Percentiles rank a stretch among this genome's conserved stretches.
phyloP scores from a whole-genome alignment of 2,797 vertebrate genomes.

The Manis pentadactyla region DNA sequence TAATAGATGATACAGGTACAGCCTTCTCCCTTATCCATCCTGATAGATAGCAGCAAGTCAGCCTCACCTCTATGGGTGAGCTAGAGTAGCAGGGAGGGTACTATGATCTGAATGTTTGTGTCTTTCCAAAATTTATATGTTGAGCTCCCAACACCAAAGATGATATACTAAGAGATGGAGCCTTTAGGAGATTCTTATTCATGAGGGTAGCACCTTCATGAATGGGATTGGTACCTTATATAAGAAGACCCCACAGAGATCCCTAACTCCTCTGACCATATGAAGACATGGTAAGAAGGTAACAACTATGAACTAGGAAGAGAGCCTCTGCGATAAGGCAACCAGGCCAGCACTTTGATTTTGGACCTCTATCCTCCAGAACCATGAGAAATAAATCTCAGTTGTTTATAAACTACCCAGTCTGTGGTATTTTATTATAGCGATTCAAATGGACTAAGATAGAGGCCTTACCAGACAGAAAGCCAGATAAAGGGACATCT shows the following conservation, averaged over 20 bases:
- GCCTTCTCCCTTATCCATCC: constrained; percentile 82
- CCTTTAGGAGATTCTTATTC: not conserved
- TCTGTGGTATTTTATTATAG: not conserved
- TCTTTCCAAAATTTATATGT: not conserved
- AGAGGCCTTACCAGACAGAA: not conserved
- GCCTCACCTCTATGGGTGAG: constrained; percentile 81
- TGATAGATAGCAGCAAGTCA: constrained; percentile 84
- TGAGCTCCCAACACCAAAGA: not conserved
- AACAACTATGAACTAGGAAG: not conserved
- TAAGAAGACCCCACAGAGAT: not conserved
- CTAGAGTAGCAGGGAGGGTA: not conserved
- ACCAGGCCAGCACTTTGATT: not conserved
- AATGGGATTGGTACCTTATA: not conserved
- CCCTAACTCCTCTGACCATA: not conserved
- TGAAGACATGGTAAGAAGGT: not conserved
- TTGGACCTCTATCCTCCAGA: not conserved
- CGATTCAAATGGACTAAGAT: not conserved
- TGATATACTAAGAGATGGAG: not conserved
- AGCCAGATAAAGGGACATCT: not conserved
- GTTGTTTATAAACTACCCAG: not conserved
- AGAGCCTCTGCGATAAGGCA: not conserved
- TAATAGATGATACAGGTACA: constrained; percentile 88
- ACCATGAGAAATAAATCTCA: not conserved
- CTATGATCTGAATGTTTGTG: not conserved
- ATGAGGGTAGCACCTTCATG: not conserved